Percentiles rank a stretch among this genome's conserved stretches.
Conservation (phyloP, 2,888 invertebrate genomes). For the Hyppa rectilinea region DNA sequence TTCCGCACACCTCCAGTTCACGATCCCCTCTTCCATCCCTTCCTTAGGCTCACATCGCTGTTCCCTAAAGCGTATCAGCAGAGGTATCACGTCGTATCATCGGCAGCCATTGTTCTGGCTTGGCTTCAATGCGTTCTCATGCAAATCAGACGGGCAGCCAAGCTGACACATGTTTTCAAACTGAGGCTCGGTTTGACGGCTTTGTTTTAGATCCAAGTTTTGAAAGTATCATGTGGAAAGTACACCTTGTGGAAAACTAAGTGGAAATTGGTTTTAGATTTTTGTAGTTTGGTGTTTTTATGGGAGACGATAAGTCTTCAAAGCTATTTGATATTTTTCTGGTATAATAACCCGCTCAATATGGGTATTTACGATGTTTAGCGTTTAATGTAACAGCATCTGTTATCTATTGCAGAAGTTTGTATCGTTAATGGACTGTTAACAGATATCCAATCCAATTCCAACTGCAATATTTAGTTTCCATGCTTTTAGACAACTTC, state of each 20-base stretch:
- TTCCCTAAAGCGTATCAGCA: constrained; percentile 17
- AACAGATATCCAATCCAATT: constrained; percentile 27
- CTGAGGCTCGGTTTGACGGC: constrained; percentile 16
- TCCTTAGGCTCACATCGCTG: neutral
- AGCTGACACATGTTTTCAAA: constrained; percentile 26
- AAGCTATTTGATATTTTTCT: neutral
- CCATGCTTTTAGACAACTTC: constrained; percentile 42
- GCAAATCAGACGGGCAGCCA: constrained; percentile 38
- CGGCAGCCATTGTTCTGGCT: constrained; percentile 37
- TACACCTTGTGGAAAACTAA: too few species aligned
- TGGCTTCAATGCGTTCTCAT: constrained; percentile 40
- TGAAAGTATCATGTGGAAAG: neutral
- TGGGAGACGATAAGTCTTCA: neutral
- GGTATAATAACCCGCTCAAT: neutral
- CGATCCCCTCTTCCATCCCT: neutral
- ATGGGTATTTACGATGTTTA: neutral
- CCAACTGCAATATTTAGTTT: constrained; percentile 53
- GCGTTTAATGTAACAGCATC: constrained; percentile 1
- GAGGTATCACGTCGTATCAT: constrained; percentile 37
- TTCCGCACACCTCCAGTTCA: neutral
- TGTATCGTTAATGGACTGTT: constrained; percentile 43
- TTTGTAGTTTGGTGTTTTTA: neutral
- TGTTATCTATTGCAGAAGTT: constrained; percentile 2
- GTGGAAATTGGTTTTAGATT: neutral
- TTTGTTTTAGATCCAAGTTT: constrained; percentile 34